Evolutionary conservation across 2,888 invertebrate species (phyloP), one percentile per base, ranked within the genome.

Genomic region (Eutolmus rufibarbis): DNA sequence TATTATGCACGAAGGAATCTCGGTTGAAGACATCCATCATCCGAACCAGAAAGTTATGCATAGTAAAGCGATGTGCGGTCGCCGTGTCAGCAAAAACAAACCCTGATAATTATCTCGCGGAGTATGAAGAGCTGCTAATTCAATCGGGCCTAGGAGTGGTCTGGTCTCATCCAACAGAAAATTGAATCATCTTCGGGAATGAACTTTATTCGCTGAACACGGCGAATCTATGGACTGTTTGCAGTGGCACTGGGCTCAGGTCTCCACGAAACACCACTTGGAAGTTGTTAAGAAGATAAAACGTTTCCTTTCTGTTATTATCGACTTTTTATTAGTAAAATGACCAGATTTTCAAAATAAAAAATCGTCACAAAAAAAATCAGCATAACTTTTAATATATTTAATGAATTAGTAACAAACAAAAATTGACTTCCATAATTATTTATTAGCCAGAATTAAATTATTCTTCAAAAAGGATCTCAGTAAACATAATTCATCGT

Each of bases 101-200:
- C 46, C 74, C 74, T 86, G 86, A 85, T 87, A 88, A 88, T 88
- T 88, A 87, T 77, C 87, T 57, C 56, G 85, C 51, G 78, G 74
- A 74, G 74, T 85, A 82, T 16, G 16, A 57, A 28, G 77, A 51
- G 87, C 74, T 84, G 84, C 74, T 88, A 88, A 85, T 51, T 85
- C 86, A 85, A 79, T 87, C 78, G 79, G 74, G 79, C 84, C 51
- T 86, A 86, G 86, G 76, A 82, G 88, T 87, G 88, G 43, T 1
- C 34, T 82, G 86, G 81, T 66, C 86, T 37, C 57, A 31, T 23
- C 34, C 81, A 82, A 12, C 74, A 51, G 84, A 46, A 78, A 86
- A 88, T 88, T 87, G 86, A 88, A 88, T 88, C 86, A 74, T 84
- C 85, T 78, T 46, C 78, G 85, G 37, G 34, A 74, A 56, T 79